Base-by-base conservation (phyloP, 1,140 invertebrate genomes). In the Aphelenchoides fujianensis region DNA sequence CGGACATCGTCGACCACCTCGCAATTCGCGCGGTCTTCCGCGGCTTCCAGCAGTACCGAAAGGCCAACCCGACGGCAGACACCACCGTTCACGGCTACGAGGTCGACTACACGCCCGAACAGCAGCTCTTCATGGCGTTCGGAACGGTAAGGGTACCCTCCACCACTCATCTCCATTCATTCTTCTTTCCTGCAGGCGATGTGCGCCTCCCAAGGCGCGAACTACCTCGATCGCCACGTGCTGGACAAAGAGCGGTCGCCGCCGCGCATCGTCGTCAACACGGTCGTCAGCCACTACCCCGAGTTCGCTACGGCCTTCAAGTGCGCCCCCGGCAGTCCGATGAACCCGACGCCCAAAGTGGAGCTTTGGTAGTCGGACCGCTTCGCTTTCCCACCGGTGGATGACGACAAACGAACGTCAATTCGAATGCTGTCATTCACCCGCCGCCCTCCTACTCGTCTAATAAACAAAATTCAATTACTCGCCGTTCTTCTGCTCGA, bases 301-400 rank as follows among this genome's bases (percentile, higher is more conserved):
- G 55, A 59, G 19, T 59, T 59, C 34, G 55, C 55, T 7, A 59
- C 12, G 5, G 55, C 19, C 5, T 59, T 59, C 19, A 59, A 59
- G 55, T 59, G 55, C 23, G 27, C 5, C 12, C 5, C 28, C 28
- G 34, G 34, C 19, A 59, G 5, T 5, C 5, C 5, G 23, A 59
- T 59, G 55, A 59, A 59, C 34, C 55, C 55, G 5, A 59, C 28
- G 41, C 12, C 23, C 23, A 48, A 48, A 23, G 41, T 48, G 12
- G 41, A 23, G 23, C 12, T 48, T 48, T 48, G 41, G 41, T 16
- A 48, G 12, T n/a, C n/a, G 12, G 41, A 48, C 41, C 12, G 12
- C 41, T 48, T n/a, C n/a, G n/a, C n/a, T 48, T 48, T 48, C 41
- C 41, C 41, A 48, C 12, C 12, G 23, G 41, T 23, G 12, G 23